These are phyloP conservation scores for Mythimna vitellina DNA, from an alignment of 2,888 invertebrate species.

Conservation along the genomic window DNA sequence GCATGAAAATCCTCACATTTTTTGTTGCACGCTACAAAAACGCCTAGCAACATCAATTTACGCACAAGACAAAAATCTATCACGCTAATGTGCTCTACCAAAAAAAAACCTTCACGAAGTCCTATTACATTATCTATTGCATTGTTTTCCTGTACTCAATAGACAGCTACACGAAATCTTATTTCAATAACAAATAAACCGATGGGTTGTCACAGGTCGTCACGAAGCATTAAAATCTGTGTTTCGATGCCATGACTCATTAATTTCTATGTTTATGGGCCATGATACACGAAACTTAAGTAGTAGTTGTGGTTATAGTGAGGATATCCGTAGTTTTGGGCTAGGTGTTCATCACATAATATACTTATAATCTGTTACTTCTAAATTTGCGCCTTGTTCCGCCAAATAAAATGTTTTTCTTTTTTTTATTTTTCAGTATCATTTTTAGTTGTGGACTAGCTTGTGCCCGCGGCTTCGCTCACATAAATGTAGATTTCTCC, in stretches of 20 bases:
- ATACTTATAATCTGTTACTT: no score
- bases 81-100: constrained; percentile 26
- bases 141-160: constrained; percentile 48
- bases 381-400: no score
- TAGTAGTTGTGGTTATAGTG: constrained; percentile 60
- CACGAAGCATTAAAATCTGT: constrained; percentile 88
- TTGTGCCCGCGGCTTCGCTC: no score
- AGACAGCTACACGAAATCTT: constrained; percentile 68
- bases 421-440: no score
- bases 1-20: not conserved
- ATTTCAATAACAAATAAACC: constrained; percentile 73
- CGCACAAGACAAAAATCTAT: constrained; percentile 25
- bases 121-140: constrained; percentile 33
- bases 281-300: constrained; percentile 78
- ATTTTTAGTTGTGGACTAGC: not conserved
- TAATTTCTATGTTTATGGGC: constrained; percentile 84
- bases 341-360: constrained; percentile 37
- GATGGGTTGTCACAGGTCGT: constrained; percentile 79
- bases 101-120: constrained; percentile 28
- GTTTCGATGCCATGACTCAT: constrained; percentile 85
- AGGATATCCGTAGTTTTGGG: constrained; percentile 54
- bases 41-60: constrained; percentile 13
- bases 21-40: not conserved
- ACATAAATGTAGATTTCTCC: no score
- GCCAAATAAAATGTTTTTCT: no score